phyloP scores from a whole-genome alignment of 2,113 vertebrate genomes.

The Dascyllus trimaculatus region DNA sequence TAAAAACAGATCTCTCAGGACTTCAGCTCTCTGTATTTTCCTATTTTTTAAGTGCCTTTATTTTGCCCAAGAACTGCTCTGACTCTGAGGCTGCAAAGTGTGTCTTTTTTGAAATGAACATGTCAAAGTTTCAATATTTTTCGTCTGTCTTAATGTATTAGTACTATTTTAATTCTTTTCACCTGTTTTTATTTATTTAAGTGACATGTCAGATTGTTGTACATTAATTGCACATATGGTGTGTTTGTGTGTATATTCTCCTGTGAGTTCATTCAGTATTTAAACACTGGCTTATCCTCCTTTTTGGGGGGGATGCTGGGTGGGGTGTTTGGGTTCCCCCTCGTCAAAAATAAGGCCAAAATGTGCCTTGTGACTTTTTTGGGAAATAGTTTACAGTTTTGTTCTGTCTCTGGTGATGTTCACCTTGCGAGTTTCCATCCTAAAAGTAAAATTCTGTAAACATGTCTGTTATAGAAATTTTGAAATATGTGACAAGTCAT shows the following conservation, averaged over 20 bases:
- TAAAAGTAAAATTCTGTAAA: not conserved
- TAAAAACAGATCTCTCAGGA: not conserved
- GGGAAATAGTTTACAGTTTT: not conserved
- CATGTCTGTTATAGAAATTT: constrained; percentile 3
- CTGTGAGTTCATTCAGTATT: constrained; percentile 40
- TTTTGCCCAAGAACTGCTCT: constrained; percentile 2
- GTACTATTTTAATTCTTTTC: constrained; percentile 47
- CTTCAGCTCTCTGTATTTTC: not conserved
- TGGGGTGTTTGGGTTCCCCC: not conserved
- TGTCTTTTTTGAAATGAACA: constrained; percentile 4
- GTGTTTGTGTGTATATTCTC: constrained; percentile 29
- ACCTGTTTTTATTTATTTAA: constrained; percentile 71
- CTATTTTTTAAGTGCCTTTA: constrained; percentile 38
- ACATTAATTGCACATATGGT: constrained; percentile 45
- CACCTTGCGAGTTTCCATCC: not conserved
- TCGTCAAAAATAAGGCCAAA: not conserved
- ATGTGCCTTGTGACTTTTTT: constrained; percentile 3
- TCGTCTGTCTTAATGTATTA: constrained; percentile 34
- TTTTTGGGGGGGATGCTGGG: not conserved
- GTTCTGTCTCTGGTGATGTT: constrained; percentile 1
- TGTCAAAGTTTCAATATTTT: constrained; percentile 33
- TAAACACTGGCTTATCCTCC: constrained; percentile 16
- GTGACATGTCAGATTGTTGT: constrained; percentile 25
- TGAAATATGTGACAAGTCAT: not conserved
- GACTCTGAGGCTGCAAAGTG: constrained; percentile 12